Evolutionary conservation across 2,797 vertebrate genomes (phyloP).

Genomic region (Rhinatrema bivittatum): DNA sequence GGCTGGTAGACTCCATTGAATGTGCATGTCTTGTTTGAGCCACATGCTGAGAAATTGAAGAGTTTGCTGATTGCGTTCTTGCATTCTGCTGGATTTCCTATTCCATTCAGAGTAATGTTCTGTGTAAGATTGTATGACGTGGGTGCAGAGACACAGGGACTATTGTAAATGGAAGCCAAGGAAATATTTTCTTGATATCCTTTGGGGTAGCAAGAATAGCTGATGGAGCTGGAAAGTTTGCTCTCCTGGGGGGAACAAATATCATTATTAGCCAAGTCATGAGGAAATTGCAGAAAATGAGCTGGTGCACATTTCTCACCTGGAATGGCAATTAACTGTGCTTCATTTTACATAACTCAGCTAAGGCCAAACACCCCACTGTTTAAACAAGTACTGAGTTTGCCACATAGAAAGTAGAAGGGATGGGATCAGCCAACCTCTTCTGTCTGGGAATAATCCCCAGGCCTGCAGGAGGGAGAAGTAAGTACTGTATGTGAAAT

Average conservation of each 20-base stretch:
- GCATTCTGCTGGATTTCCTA: constrained; percentile 52
- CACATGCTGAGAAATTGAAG: constrained; percentile 59
- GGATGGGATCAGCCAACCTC: too few species aligned
- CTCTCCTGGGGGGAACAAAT: constrained; percentile 5
- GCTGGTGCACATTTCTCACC: too few species aligned
- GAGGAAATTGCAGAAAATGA: too few species aligned
- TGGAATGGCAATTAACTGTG: too few species aligned
- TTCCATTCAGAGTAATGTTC: constrained; percentile 50
- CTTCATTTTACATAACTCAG: too few species aligned
- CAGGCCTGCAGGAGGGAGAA: too few species aligned
- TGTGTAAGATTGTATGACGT: background rate
- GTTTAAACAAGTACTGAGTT: too few species aligned
- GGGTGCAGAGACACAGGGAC: constrained; percentile 50
- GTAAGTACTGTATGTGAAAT: too few species aligned
- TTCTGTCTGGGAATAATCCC: too few species aligned
- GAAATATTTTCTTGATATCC: constrained; percentile 28
- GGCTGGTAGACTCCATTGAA: constrained; percentile 70
- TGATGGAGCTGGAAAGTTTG: rapidly evolving
- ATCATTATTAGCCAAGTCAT: too few species aligned
- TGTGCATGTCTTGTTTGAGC: constrained; percentile 53
- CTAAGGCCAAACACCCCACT: too few species aligned
- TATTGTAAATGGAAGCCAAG: constrained; percentile 40
- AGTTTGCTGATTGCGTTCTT: constrained; percentile 50
- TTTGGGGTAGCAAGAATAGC: constrained; percentile 71
- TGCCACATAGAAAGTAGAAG: too few species aligned